Base-by-base conservation (phyloP, 2,797 vertebrate genomes). In the Antennarius maculatus region DNA sequence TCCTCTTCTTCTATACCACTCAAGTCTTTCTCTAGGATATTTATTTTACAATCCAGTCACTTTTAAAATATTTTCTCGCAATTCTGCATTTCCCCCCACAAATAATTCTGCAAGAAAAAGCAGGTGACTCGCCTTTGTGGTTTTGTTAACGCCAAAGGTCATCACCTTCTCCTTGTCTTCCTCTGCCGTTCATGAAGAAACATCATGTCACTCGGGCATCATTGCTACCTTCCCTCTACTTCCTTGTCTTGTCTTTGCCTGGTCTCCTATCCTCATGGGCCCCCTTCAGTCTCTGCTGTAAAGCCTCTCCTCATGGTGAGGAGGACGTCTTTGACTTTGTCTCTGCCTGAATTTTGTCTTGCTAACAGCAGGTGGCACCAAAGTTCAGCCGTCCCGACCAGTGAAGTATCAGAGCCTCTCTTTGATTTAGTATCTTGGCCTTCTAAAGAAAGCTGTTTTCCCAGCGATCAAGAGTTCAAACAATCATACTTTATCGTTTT, bases 281-380 rank as follows among this genome's bases (percentile, higher is more conserved):
- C 51, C 55, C 59, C 54, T 53, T 57, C 39, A 51, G 52, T 69
- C 39, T 5, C 17, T 3, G n/a, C 12, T 23, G 51, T 52, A 48
- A 15, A 55, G 49, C 31, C 65, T 76, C 74, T 75, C 60, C 79
- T 76, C 56, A 3, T 79, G 69, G 59, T 67, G 43, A 39, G 66
- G 75, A 66, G 66, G 75, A 66, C 66, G 42, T 66, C 56, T 34
- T 53, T 13, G 49, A 18, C 8, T 1, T 6, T 71, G 28, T 66
- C 60, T 64, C 52, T 13, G 51, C 63, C 62, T 59, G 60, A 5
- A 34, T 37, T 47, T 43, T 12, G n/a, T 62, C 46, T 27, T 66
- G 5, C 17, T 0, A 65, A 49, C 91, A 88, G 75, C 15, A 90
- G 88, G 67, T 76, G 90, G 89, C 66, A 18, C 15, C 66, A 71